Conservation (phyloP, 2,797 vertebrate genomes). For the Hypotaenidia philippensis region DNA sequence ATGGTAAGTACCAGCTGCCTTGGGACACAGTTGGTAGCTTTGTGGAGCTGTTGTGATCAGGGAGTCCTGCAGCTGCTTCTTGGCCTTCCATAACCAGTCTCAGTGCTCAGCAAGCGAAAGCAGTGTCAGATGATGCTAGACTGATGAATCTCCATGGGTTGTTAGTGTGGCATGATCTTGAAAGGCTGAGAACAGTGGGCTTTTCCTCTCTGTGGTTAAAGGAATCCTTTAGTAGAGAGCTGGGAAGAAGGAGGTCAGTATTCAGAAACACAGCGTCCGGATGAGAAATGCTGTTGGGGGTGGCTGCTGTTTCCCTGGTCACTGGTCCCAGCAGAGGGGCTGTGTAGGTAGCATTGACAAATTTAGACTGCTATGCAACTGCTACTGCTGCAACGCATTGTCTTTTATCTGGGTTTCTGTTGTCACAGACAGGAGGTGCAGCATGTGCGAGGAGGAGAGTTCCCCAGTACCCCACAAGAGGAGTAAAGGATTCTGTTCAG, state of each 20-base stretch:
- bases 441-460: not conserved
- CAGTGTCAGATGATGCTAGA: not conserved
- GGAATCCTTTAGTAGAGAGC: not conserved
- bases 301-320: not conserved
- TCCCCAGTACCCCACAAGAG: not conserved
- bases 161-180: not conserved
- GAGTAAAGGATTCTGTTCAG: not conserved
- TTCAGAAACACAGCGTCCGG: not conserved
- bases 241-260: not conserved
- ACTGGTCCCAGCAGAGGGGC: not conserved
- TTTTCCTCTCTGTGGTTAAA: not conserved
- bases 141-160: not conserved
- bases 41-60: not conserved
- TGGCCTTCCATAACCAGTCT: not conserved
- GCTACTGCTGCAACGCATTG: rapidly evolving
- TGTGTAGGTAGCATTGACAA: not conserved
- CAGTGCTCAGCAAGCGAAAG: not conserved
- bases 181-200: not conserved
- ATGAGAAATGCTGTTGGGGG: not conserved
- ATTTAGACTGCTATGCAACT: not conserved
- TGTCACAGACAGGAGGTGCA: not conserved
- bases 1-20: not conserved
- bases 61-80: not conserved
- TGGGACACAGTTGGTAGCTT: not conserved
- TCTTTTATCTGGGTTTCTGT: not conserved